Conservation (phyloP, 2,888 invertebrate species). For the Maniola hyperantus region DNA sequence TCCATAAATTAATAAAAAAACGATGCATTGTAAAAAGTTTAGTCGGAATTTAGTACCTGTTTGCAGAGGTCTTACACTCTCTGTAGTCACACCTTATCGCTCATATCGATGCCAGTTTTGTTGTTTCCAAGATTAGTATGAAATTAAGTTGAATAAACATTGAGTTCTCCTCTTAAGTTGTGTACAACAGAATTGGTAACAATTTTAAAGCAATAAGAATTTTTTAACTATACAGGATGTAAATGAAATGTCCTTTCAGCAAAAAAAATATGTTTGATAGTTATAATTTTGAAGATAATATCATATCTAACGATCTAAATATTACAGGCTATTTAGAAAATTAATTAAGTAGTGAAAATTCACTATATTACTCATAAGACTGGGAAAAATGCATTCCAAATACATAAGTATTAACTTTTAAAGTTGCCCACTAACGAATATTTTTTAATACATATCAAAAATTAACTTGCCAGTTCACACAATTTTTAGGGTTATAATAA, state of each 20-base stretch:
- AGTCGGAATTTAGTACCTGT: slow-evolving; percentile 1
- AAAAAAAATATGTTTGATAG: background rate
- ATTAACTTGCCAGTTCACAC: background rate
- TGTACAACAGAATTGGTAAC: slow-evolving; percentile 4
- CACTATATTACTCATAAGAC: background rate
- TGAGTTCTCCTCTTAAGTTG: background rate
- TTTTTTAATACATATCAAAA: background rate
- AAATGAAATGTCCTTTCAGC: background rate
- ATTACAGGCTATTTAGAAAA: background rate
- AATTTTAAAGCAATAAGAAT: slow-evolving; percentile 15
- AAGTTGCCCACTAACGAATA: background rate
- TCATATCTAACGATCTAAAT: too few relatives aligned
- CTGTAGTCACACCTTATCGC: slow-evolving; percentile 11
- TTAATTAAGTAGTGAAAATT: too few relatives aligned
- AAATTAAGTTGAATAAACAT: background rate
- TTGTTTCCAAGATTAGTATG: background rate
- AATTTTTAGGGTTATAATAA: too few relatives aligned
- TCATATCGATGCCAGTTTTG: slow-evolving; percentile 3
- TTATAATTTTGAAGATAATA: too few relatives aligned
- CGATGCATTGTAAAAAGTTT: background rate
- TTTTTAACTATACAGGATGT: slow-evolving; percentile 17
- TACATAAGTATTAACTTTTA: background rate
- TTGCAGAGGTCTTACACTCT: slow-evolving; percentile 19
- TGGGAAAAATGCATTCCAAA: background rate
- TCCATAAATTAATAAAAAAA: too few relatives aligned